Evolutionary conservation across 2,797 vertebrate genomes (phyloP).

Genomic region (Eulemur coronatus): DNA sequence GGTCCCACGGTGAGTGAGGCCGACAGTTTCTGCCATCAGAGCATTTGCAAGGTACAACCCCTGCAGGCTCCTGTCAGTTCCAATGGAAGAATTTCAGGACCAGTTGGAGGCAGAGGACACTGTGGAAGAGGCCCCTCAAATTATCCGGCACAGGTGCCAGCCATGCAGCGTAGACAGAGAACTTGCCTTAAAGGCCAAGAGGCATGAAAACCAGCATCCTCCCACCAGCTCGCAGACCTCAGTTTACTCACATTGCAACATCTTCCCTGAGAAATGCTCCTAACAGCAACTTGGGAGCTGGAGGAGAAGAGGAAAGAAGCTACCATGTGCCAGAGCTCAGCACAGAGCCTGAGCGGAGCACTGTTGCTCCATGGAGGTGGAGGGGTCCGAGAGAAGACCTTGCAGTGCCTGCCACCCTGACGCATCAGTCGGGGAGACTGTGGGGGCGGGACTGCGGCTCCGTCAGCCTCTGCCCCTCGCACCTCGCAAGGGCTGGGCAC

Average conservation of each 20-base stretch:
- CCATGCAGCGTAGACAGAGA: background rate
- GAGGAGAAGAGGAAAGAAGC: background rate
- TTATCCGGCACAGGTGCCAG: background rate
- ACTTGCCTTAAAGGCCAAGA: background rate
- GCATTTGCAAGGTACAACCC: background rate
- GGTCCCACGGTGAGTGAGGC: background rate
- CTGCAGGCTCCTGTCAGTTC: background rate
- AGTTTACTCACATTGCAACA: background rate
- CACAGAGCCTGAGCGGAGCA: background rate
- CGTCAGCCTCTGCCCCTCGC: background rate
- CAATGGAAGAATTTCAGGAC: background rate
- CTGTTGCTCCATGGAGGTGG: accelerated
- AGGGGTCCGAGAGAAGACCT: background rate
- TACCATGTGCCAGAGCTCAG: accelerated
- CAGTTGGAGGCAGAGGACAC: background rate
- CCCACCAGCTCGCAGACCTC: background rate
- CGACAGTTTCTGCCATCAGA: background rate
- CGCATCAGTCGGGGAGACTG: accelerated
- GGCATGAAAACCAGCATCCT: background rate
- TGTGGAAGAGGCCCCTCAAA: background rate
- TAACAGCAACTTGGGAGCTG: background rate
- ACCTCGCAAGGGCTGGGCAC: background rate
- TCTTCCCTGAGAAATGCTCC: background rate
- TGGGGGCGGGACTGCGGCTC: too few relatives aligned
- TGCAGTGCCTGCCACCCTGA: too few relatives aligned